Evolutionary conservation across 2,888 invertebrate genomes (phyloP), one percentile per base, ranked within the genome.

Genomic region (Cantharis rustica): DNA sequence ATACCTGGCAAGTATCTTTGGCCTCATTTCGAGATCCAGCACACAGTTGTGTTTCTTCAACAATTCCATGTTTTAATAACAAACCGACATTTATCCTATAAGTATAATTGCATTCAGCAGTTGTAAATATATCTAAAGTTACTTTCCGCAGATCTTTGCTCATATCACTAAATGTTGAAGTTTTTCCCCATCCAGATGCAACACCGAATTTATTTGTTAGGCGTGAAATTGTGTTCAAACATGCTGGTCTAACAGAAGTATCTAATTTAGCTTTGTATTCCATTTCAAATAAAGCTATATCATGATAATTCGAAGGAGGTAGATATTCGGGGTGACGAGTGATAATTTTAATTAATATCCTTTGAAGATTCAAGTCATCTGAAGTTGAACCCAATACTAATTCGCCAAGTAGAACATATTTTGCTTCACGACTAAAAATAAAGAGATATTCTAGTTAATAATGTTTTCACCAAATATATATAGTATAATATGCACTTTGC

Each of bases 181-280:
- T 90, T 70, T 89, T 90, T 1, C 93, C 93, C 85, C 92, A 93
- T 2, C 93, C 93, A 20, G n/a, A 16, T 20, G 20, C 64, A 66
- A 66, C 16, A 13, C 64, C n/a, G 7, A 66, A 61, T 13, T n/a
- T 16, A 47, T 17, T 70, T 2, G 31, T 15, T 79, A 79, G 63
- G 16, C 62, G 16, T 13, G 61, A 4, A 3, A 75, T 77, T 2
- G 72, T 75, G 74, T 82, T 81, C 9, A 90, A 82, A 83, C 90
- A 90, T 1, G 90, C 89, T 0, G 90, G 90, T 78, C 90, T 85
- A 2, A 86, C 85, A 79, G 83, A 89, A 2, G 84, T 86, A 75
- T 87, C 81, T 78, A 90, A 87, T 3, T 66, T 66, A 0, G 88
- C 88, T 3, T 72, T 72, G 13, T 78, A 77, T 9, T 87, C 84